Evolutionary conservation across 2,113 vertebrate genomes (phyloP), one percentile per base, ranked within the genome.

Genomic region (Riparia riparia): DNA sequence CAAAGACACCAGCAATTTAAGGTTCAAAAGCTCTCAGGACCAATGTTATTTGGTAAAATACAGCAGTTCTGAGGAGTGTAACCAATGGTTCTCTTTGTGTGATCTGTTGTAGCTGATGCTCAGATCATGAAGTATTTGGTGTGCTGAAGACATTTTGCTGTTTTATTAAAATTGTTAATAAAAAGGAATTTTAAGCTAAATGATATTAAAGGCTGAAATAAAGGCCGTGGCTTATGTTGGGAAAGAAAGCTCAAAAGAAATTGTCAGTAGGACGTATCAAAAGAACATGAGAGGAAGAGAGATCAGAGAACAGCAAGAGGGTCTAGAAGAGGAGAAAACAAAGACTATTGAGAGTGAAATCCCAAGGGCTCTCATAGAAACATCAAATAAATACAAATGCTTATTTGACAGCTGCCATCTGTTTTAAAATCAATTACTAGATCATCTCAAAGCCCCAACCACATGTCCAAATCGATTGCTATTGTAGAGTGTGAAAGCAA

Each of bases 371-470:
- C 92, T 92, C 64, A 84, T 6, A 86, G 88, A 95, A 95, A 96
- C 85, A 96, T 96, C 93, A 95, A 64, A 95, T 86, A 96, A 82
- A 91, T 86, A 96, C 92, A 96, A 94, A 96, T 86, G 88, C 85
- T 95, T 94, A 92, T 96, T 90, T 96, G 96, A 96, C 93, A 97
- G 92, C 92, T 93, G 86, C 88, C 93, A 95, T 95, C 92, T 92
- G 72, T 81, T 96, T 93, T 89, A 90, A 94, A 97, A 93, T 96
- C 95, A 97, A 95, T 96, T 94, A 94, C 60, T 86, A 90, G 41
- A 92, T 66, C 79, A 94, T 86, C 88, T 95, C 82, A 81, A 92
- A 92, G 41, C 76, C 86, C 51, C 76, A 83, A 78, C 60, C 76
- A 89, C 51, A 68, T 2, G 3, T 82, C 82, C n/a, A 78, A 74